Conservation (phyloP, 2,888 invertebrate genomes). For the Caenorhabditis imperialis region DNA sequence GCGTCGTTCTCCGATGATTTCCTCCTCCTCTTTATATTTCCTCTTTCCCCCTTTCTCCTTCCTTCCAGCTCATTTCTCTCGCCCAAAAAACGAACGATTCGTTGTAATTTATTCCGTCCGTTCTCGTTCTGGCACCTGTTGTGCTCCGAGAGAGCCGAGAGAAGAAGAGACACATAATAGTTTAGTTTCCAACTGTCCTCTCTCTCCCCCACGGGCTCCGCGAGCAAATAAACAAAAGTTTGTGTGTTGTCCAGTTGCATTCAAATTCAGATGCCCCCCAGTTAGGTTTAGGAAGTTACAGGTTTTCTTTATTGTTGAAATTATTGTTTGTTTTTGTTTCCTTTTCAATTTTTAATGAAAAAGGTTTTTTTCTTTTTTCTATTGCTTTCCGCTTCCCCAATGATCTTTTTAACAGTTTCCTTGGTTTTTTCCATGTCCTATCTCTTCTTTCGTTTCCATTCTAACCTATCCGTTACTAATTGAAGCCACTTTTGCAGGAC, state of each 20-base stretch:
- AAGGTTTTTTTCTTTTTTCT: too few relatives aligned
- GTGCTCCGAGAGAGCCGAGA: background rate
- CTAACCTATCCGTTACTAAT: too few relatives aligned
- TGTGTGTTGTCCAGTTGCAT: too few relatives aligned
- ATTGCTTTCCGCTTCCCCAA: too few relatives aligned
- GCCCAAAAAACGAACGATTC: background rate
- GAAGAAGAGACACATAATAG: background rate
- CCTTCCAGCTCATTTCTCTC: background rate
- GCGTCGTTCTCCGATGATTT: conserved; percentile 47
- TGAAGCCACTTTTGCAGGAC: too few relatives aligned
- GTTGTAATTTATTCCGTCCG: background rate
- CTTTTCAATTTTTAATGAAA: too few relatives aligned
- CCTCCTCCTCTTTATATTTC: background rate
- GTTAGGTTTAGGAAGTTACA: too few relatives aligned
- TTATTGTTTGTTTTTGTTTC: too few relatives aligned
- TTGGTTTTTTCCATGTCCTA: too few relatives aligned
- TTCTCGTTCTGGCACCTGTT: background rate
- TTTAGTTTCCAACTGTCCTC: conserved; percentile 24
- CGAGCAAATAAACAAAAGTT: conserved; percentile 7
- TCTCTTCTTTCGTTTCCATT: too few relatives aligned
- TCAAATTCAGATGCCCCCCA: too few relatives aligned
- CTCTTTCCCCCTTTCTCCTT: background rate
- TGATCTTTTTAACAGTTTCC: too few relatives aligned
- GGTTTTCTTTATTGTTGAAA: background rate
- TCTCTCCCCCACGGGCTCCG: background rate